Percentiles rank a stretch among this genome's conserved stretches.
These are phyloP conservation scores for Isotomurus palustris DNA, from an alignment of 2,888 invertebrate genomes.

Conservation along the genomic window DNA sequence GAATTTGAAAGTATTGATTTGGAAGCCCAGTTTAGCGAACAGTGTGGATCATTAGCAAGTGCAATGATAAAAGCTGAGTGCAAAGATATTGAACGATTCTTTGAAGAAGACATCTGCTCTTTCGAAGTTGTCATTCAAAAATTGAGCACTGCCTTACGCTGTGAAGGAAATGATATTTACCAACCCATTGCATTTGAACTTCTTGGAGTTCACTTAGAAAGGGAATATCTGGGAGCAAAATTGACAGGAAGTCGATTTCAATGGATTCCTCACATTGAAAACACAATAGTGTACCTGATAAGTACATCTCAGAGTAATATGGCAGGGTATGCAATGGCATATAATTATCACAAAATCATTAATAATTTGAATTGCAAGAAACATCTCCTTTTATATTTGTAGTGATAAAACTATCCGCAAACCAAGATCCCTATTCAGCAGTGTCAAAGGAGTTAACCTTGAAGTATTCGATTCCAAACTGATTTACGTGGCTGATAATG, in stretches of 20 bases:
- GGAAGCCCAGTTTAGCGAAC: slow-evolving; percentile 42
- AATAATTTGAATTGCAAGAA: too few species aligned
- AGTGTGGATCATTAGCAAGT: slow-evolving; percentile 38
- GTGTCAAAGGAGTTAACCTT: slow-evolving; percentile 41
- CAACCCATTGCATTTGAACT: slow-evolving; percentile 39
- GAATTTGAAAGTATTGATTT: slow-evolving; percentile 41
- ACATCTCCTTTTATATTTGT: too few species aligned
- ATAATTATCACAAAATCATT: too few species aligned
- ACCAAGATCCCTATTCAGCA: too few species aligned
- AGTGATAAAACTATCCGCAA: too few species aligned
- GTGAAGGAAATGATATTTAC: slow-evolving; percentile 35
- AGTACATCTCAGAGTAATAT: too few species aligned
- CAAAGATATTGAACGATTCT: slow-evolving; percentile 36
- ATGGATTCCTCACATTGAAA: slow-evolving; percentile 41
- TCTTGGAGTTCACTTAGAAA: slow-evolving; percentile 39
- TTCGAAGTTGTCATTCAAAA: slow-evolving; percentile 42
- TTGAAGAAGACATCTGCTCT: slow-evolving; percentile 37
- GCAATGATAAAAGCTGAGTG: slow-evolving; percentile 40
- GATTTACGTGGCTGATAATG: slow-evolving; percentile 40
- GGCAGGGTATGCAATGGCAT: too few species aligned
- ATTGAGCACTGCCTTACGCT: slow-evolving; percentile 35
- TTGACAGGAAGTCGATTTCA: slow-evolving; percentile 42
- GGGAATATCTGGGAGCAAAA: slow-evolving; percentile 43
- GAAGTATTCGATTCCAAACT: slow-evolving; percentile 44
- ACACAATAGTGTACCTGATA: neutral